phyloP scores from a whole-genome alignment of 2,113 vertebrate genomes.

The Heterochromis multidens region DNA sequence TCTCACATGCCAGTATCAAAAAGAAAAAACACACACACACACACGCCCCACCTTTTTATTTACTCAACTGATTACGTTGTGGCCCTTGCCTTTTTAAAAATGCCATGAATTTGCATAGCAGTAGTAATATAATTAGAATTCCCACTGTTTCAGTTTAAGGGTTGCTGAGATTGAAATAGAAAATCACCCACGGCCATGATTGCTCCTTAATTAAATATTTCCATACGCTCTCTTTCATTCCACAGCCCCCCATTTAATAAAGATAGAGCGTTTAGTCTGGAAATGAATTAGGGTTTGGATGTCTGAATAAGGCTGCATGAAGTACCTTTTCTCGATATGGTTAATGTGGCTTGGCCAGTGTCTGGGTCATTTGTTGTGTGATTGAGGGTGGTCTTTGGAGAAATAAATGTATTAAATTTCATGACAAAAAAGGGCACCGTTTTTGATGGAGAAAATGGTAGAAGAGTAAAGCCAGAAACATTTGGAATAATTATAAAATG shows the following conservation, averaged over 20 bases:
- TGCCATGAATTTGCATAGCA: slow-evolving; percentile 78
- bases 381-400: neutral
- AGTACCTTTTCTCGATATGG: slow-evolving; percentile 18
- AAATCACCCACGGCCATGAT: slow-evolving; percentile 76
- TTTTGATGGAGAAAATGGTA: neutral
- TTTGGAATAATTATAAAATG: neutral
- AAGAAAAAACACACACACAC: neutral
- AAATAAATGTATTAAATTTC: neutral
- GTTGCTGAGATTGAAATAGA: slow-evolving; percentile 71
- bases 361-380: slow-evolving; percentile 39
- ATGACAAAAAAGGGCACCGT: neutral
- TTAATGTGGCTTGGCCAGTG: slow-evolving; percentile 14
- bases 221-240: slow-evolving; percentile 41
- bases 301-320: neutral
- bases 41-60: slow-evolving; percentile 58
- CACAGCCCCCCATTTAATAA: slow-evolving; percentile 40
- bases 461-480: neutral
- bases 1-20: neutral
- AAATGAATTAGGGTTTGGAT: slow-evolving; percentile 42
- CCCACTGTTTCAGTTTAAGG: slow-evolving; percentile 75
- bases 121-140: slow-evolving; percentile 80
- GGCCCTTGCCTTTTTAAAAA: slow-evolving; percentile 69
- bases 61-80: slow-evolving; percentile 68
- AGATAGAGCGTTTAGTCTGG: slow-evolving; percentile 21
- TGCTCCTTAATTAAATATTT: slow-evolving; percentile 78